A percentile compares a stretch with the other conserved stretches of the same genome.
Conservation (phyloP, 2,113 vertebrate species). For the Calonectris borealis region DNA sequence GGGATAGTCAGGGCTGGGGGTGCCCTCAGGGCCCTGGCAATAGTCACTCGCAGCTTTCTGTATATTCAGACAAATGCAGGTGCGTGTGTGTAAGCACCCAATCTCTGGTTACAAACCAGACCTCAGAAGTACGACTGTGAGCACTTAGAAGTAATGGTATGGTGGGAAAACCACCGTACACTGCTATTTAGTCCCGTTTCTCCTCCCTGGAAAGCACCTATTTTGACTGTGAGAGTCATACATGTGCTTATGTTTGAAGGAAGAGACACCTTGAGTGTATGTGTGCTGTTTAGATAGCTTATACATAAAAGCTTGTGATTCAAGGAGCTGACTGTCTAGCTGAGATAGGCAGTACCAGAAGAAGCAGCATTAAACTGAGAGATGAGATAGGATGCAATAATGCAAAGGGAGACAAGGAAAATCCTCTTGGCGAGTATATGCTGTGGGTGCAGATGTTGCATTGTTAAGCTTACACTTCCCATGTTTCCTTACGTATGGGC, state of each 20-base stretch:
- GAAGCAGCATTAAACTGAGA: conserved; percentile 21
- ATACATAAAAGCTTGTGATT: conserved; percentile 30
- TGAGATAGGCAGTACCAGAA: conserved; percentile 35
- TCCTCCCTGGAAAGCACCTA: background rate
- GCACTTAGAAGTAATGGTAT: background rate
- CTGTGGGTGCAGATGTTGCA: background rate
- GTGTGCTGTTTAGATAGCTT: conserved; percentile 28
- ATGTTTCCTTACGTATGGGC: background rate
- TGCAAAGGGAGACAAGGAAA: conserved; percentile 16
- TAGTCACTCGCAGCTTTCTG: background rate
- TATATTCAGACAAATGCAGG: background rate
- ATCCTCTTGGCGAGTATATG: background rate
- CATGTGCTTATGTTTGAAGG: conserved; percentile 8
- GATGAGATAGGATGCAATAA: conserved; percentile 46
- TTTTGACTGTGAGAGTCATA: conserved; percentile 2
- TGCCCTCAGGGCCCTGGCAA: background rate
- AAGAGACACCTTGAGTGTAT: conserved; percentile 1
- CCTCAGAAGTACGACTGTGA: background rate
- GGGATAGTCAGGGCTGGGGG: no score
- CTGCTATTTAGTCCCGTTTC: background rate
- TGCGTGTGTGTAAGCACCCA: background rate
- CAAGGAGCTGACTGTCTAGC: background rate
- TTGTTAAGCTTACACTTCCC: background rate
- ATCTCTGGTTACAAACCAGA: background rate
- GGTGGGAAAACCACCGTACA: background rate